Base-by-base conservation (phyloP, 1,140 invertebrate species). In the Tenebrio molitor region DNA sequence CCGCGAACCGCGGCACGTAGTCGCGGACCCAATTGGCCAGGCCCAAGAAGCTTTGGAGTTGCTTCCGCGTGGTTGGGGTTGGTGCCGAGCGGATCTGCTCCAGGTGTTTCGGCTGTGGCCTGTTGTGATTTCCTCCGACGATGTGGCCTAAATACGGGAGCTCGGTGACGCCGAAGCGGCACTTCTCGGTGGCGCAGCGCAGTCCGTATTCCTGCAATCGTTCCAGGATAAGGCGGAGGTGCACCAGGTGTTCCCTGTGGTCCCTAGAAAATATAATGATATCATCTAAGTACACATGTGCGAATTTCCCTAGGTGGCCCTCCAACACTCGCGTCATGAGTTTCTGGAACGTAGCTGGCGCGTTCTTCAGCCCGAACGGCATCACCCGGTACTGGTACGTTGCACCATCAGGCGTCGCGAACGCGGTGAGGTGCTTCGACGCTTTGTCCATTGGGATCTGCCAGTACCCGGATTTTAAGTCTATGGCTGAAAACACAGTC, bases 21-120 rank as follows among this genome's bases (percentile, higher is more conserved):
- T 33, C 29, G 29, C 29, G 29, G 4, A 33, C 29, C 29, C 29
- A 33, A 10, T 33, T 33, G 4, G 29, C 29, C 29, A 33, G 29
- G 0, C 72, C 74, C 0, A 79, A 34, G n/a, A 77, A 77, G 2
- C 17, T 10, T 8, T 36, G 36, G 0, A 76, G 19, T 17, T 72
- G 71, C 16, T 72, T 74, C 1, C 69, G 39, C 2, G 19, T 73
- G 14, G n/a, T 29, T 1, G 72, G 71, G 4, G 29, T 10, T 10
- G 29, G 10, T 10, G 29, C 29, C 4, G 29, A 4, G 5, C 5
- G 5, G 29, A 33, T 33, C 10, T 33, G 29, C 5, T 10, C 5
- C 10, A 33, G 10, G 29, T 33, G 29, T 10, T 33, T 5, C 10
- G 5, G 5, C 10, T 33, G 29, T 5, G 29, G 29, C 5, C 29